Evolutionary conservation across 2,888 invertebrate genomes (phyloP), one percentile per base, ranked within the genome.

Genomic region (Chrysolina haemoptera): DNA sequence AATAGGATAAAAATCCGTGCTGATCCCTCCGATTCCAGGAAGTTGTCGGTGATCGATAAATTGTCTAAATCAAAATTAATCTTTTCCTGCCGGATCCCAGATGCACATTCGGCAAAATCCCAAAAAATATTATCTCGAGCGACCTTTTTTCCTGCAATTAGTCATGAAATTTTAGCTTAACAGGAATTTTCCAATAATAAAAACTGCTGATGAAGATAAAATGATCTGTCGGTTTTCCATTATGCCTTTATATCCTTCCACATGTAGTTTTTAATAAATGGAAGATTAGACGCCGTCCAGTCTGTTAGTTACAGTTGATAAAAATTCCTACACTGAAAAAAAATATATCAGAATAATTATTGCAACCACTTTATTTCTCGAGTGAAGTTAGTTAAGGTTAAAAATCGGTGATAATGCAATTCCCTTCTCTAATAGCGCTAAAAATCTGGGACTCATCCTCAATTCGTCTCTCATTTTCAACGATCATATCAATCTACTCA

Each of bases 151-250:
- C 22, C 22, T 53, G 53, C 20, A 53, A 53, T 22, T 53, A 22
- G 53, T 53, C 53, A 53, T 53, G 53, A 53, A 53, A 11, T 53
- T 11, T 53, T 18, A 12, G 22, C 20, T 12, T 53, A 53, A 20
- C 22, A 20, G 12, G 20, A 53, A 5, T 53, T 10, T 53, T 53
- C 18, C 53, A 53, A 22, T 53, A 53, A 53, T 53, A 22, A 53
- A 53, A 53, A 53, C 43, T 53, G 53, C 53, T 22, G 53, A 53
- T 48, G 18, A 20, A 53, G 20, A 53, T 53, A 53, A 53, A 53
- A 20, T 18, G 18, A 0, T 20, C 53, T 11, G 53, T 20, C 22
- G 20, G 53, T 20, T 53, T 53, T 53, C 20, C 53, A 53, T 53
- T 53, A 48, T 48, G 48, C 48, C 11, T 48, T 48, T 3, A 48